A percentile compares a stretch with the other conserved stretches of the same genome.
Conservation (phyloP, 2,888 invertebrate species). For the Agrotis clavis region DNA sequence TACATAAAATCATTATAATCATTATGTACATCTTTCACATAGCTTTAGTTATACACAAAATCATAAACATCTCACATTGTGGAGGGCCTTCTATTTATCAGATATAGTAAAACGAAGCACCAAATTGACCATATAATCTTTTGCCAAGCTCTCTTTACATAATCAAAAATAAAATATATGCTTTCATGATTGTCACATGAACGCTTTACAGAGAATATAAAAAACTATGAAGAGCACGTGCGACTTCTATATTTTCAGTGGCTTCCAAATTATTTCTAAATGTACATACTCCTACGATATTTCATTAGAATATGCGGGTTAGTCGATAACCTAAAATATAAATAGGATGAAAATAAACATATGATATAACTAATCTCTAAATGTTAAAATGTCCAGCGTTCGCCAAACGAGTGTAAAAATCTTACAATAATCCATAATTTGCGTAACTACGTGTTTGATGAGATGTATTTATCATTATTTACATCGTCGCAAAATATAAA, state of each 20-base stretch:
- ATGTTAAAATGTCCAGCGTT: slow-evolving; percentile 74
- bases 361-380: slow-evolving; percentile 74
- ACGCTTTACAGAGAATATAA: slow-evolving; percentile 61
- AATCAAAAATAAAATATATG: slow-evolving; percentile 76
- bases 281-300: slow-evolving; percentile 69
- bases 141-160: slow-evolving; percentile 87
- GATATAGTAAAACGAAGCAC: slow-evolving; percentile 89
- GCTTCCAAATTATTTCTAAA: slow-evolving; percentile 68
- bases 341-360: slow-evolving; percentile 81
- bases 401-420: slow-evolving; percentile 57
- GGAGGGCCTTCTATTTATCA: slow-evolving; percentile 90
- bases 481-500: slow-evolving; percentile 78
- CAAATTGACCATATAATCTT: slow-evolving; percentile 87
- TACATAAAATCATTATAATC: slow-evolving; percentile 90
- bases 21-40: slow-evolving; percentile 90
- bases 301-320: slow-evolving; percentile 80
- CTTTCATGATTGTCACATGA: slow-evolving; percentile 65
- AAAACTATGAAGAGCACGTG: slow-evolving; percentile 67
- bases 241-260: slow-evolving; percentile 63
- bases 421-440: slow-evolving; percentile 60
- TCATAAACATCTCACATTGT: slow-evolving; percentile 87
- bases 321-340: slow-evolving; percentile 81
- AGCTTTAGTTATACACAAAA: slow-evolving; percentile 89
- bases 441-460: slow-evolving; percentile 53
- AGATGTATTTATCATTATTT: slow-evolving; percentile 73